These are phyloP conservation scores for Odontomachus brunneus DNA, from an alignment of 1,140 invertebrate genomes.

Conservation along the genomic window DNA sequence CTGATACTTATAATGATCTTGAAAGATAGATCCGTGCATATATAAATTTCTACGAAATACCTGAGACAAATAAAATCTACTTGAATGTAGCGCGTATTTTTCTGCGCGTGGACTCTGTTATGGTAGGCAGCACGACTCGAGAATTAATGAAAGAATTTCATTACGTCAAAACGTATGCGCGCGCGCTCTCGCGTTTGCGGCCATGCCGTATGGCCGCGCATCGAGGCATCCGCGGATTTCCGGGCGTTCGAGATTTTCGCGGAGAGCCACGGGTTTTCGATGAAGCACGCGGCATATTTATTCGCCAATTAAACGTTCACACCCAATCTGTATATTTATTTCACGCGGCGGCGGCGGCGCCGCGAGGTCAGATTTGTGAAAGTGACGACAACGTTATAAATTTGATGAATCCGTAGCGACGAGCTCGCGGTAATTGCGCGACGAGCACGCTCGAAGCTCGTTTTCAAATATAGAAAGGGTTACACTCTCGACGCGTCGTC, in stretches of 20 bases:
- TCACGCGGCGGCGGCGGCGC: neutral
- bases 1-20: no score
- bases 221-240: slow-evolving; percentile 6
- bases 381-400: slow-evolving; percentile 48
- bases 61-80: no score
- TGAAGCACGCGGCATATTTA: slow-evolving; percentile 40
- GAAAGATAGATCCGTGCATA: no score
- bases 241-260: slow-evolving; percentile 32
- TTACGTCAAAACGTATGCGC: neutral
- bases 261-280: slow-evolving; percentile 28
- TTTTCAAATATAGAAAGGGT: slow-evolving; percentile 39
- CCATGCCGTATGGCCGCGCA: neutral
- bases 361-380: slow-evolving; percentile 38
- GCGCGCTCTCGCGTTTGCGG: neutral
- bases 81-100: no score
- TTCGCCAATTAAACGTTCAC: slow-evolving; percentile 37
- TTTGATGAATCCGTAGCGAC: slow-evolving; percentile 23
- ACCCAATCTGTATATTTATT: slow-evolving; percentile 46
- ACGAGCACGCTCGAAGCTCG: neutral
- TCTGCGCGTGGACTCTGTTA: no score
- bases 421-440: slow-evolving; percentile 36
- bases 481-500: neutral
- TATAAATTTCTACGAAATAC: no score
- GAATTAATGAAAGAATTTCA: slow-evolving; percentile 10
- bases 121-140: no score